Evolutionary conservation across 1,140 invertebrate genomes (phyloP), one percentile per base, ranked within the genome.

Genomic region (Drosophila kepulauana): DNA sequence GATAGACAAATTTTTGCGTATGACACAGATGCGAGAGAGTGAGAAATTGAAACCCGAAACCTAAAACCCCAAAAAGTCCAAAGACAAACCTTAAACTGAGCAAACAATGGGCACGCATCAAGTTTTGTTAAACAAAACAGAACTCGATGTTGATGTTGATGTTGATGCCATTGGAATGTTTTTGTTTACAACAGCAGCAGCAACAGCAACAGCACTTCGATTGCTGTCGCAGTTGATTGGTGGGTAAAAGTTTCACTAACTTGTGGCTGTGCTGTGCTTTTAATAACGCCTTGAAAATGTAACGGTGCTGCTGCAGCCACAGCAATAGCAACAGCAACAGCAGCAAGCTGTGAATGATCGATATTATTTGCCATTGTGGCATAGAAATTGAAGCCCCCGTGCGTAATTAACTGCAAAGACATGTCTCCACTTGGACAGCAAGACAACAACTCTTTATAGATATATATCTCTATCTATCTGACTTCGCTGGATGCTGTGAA

Each of bases 361-460:
- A 87, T 87, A 87, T 89, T 89, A 87, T 88, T 88, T 88, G 80
- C 73, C 80, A 88, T 84, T 84, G 80, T 87, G 85, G 84, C 84
- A 84, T 81, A 88, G 84, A 87, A 87, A 84, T 75, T 84, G 77
- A 57, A 41, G 54, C 33, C 49, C 16, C 66, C 82, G 56, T 80
- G 82, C 82, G 82, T 87, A 87, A 87, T 87, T 87, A 87, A 87
- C 80, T 74, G 52, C 73, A 52, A 63, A 84, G 84, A 87, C 77
- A 88, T 82, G 80, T 79, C 84, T 75, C 71, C 62, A 79, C 65
- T 66, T 16, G 54, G 63, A 30, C 13, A 33, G 30, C 30, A 33
- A 33, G 30, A 10, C 35, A 38, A n/a, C 28, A 7, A 8, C 33
- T 51, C 13, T 57, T 51, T 58, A 72, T 45, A 51, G 33, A 38